Evolutionary conservation across 2,113 vertebrate genomes (phyloP), one percentile per base, ranked within the genome.

Genomic region (Theristicus caerulescens): DNA sequence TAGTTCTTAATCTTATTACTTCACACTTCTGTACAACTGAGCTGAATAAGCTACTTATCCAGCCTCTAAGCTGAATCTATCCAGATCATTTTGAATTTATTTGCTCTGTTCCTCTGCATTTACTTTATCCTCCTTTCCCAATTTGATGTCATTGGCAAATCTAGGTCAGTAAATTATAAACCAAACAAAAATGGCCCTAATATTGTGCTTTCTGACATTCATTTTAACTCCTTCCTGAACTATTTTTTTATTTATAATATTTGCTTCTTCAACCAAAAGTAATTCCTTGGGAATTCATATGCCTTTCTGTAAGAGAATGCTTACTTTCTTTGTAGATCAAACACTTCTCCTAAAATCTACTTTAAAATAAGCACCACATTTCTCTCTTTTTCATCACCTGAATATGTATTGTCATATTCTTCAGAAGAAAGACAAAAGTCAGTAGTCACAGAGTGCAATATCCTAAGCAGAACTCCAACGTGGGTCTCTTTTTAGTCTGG

Each of bases 1-100:
- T 94, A 87, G 92, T 97, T 78, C 88, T 96, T 98, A 98, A 98
- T 98, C 98, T 97, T 97, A 98, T 98, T 98, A 97, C 78, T 98
- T 97, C 94, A 96, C 95, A 96, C 94, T 98, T 97, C 94, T 97
- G 94, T 97, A 97, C 93, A 98, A 97, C 96, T 96, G 88, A 97
- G 96, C 94, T 97, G 97, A 98, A 96, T 98, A 98, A 98, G 97
- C 98, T 97, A 96, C 97, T 98, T 98, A 98, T 3, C 40, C 74
- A 97, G 81, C 36, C 66, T 94, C 84, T 96, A 97, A 98, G 90
- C 91, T 40, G 93, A 96, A 97, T 97, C 92, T 96, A 95, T 82
- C 82, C 97, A 58, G 78, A 98, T 97, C 69, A 12, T 82, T 98
- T 97, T 94, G 97, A 93, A 95, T 90, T 66, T 96, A 96, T 98